Evolutionary conservation across 2,888 invertebrate genomes (phyloP), one percentile per base, ranked within the genome.

Genomic region (Cataglyphis altisquamis): DNA sequence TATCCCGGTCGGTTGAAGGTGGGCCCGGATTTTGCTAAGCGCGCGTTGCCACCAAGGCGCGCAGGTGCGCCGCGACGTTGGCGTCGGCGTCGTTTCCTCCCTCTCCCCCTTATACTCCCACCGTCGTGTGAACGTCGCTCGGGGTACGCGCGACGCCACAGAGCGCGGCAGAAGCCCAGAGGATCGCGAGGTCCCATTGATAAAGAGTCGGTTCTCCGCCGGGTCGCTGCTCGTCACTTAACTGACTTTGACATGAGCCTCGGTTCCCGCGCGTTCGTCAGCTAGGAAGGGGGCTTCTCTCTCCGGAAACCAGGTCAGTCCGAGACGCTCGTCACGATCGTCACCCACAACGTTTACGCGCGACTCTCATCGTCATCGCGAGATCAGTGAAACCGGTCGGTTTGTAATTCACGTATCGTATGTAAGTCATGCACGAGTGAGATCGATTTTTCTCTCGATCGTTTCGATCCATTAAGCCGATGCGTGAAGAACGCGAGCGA

Each of bases 21-120:
- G 86, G 73, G 66, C 75, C 84, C 86, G 80, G 67, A 72, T 77
- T 55, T 84, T 39, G 83, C 77, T 80, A 83, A 82, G 78, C 81
- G 74, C 60, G 74, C 60, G n/a, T 21, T 45, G 29, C n/a, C 68
- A 21, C 36, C 74, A 87, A 84, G 84, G 91, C 91, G 91, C 91
- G 91, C 91, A 89, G 91, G 96, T 95, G 96, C 94, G 86, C 81
- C 70, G 81, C 55, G 91, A 95, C 95, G 95, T 10, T 95, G 94
- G 96, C 84, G 86, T 84, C 87, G 87, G 82, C 88, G 89, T 85
- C 62, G 84, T 39, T 74, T 45, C 41, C 41, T 45, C 78, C 48
- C 25, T 9, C 52, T 10, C 45, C 29, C 18, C n/a, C 21, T 29
- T 52, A 39, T 62, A 67, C 64, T 45, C 63, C 81, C 57, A 52